Conservation (phyloP, 2,113 vertebrate species). For the Pithys albifrons region DNA sequence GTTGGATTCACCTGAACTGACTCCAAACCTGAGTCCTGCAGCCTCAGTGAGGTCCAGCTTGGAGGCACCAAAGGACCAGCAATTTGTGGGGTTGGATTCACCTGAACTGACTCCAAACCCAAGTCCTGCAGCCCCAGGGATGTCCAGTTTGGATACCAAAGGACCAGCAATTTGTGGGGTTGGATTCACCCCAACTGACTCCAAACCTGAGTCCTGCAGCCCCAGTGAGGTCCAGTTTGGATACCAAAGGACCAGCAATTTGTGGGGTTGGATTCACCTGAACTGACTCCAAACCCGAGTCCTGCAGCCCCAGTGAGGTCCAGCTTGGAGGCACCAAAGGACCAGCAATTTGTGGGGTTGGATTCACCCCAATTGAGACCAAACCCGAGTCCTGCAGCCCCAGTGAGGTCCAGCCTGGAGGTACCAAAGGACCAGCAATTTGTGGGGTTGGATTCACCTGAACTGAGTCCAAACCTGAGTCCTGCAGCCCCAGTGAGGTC, state of each 20-base stretch:
- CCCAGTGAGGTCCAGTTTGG: fast-evolving
- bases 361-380: too few species aligned
- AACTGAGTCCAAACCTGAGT: fast-evolving
- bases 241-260: background rate
- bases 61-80: fast-evolving
- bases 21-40: background rate
- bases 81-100: fast-evolving
- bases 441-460: too few species aligned
- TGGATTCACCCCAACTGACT: background rate
- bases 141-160: fast-evolving
- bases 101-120: fast-evolving
- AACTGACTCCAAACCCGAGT: fast-evolving
- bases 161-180: background rate
- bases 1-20: background rate
- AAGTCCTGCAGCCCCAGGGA: background rate
- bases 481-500: background rate
- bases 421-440: background rate
- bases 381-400: background rate
- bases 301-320: background rate
- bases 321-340: fast-evolving
- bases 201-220: background rate
- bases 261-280: too few species aligned
- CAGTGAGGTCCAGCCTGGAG: fast-evolving
- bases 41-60: fast-evolving
- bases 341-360: fast-evolving